Evolutionary conservation across 1,140 invertebrate genomes (phyloP), one percentile per base, ranked within the genome.

Genomic region (Nymphalis io): DNA sequence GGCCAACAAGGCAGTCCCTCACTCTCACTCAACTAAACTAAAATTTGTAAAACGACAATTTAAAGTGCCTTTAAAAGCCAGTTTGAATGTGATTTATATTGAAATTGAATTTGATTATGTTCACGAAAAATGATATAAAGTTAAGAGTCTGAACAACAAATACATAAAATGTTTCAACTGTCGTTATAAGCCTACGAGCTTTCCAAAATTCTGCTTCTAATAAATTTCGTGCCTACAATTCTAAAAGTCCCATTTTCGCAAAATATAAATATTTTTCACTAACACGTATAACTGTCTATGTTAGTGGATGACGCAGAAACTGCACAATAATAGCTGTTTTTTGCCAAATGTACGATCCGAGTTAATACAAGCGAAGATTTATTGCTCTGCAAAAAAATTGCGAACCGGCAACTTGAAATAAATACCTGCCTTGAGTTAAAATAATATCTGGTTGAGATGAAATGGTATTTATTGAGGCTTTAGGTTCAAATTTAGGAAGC

Each of bases 251-350:
- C 55, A 73, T 68, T 65, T 63, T 64, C 38, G 16, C 44, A 62
- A 68, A 53, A 51, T 53, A 58, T 58, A 68, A 73, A 68, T 70
- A 61, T 65, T 60, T 65, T 61, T 16, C 55, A 48, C 13, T 58
- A 65, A 44, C 27, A 33, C 46, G n/a, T 60, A 62, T 62, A 63
- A 48, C 68, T 62, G 40, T 57, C 68, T 61, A 40, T 55, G 20
- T 60, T 53, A 60, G 62, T 57, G 53, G 46, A 71, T 68, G 53
- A 70, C 60, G 60, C 60, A 38, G 59, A 59, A 74, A 74, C 38
- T 63, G 46, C 61, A 64, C 64, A 42, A 44, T 72, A 72, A 72
- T 68, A 65, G 69, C 61, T 60, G 65, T 74, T 74, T 71, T 74
- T 72, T 71, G 73, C 60, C 69, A 71, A 74, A 72, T 63, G 44